Evolutionary conservation across 2,888 invertebrate species (phyloP).

Genomic region (Cecidostiba fungosa): DNA sequence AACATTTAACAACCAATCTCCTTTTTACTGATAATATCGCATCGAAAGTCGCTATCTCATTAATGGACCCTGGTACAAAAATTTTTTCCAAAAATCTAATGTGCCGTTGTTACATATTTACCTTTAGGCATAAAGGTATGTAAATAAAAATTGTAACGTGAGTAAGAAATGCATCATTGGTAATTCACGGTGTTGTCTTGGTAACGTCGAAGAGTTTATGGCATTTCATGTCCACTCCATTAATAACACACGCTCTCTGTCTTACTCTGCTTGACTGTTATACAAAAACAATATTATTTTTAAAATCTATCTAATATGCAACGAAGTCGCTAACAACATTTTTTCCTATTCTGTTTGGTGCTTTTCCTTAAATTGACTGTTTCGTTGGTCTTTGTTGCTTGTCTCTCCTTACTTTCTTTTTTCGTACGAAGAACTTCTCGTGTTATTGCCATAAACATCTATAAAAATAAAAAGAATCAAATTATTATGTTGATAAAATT

Average conservation of each 20-base stretch:
- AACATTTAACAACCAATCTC: slow-evolving; percentile 61
- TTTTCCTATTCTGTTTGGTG: slow-evolving; percentile 82
- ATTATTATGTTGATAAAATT: background rate
- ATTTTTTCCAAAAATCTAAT: slow-evolving; percentile 46
- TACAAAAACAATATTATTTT: slow-evolving; percentile 70
- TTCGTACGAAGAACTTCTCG: slow-evolving; percentile 93
- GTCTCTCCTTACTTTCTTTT: slow-evolving; percentile 89
- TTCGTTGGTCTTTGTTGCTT: slow-evolving; percentile 85
- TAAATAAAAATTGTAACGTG: slow-evolving; percentile 69
- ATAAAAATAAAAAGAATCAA: slow-evolving; percentile 65
- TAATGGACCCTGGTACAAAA: slow-evolving; percentile 68
- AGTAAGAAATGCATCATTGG: slow-evolving; percentile 70
- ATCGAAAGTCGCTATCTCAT: slow-evolving; percentile 63
- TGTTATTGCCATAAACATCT: slow-evolving; percentile 89
- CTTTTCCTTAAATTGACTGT: slow-evolving; percentile 87
- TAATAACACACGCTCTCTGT: slow-evolving; percentile 69
- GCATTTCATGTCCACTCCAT: slow-evolving; percentile 71
- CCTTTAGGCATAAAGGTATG: slow-evolving; percentile 65
- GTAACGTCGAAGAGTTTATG: slow-evolving; percentile 69
- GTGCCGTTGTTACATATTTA: slow-evolving; percentile 58
- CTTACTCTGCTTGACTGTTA: slow-evolving; percentile 69
- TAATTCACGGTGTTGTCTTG: slow-evolving; percentile 67
- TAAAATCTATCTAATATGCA: slow-evolving; percentile 66
- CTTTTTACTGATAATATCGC: slow-evolving; percentile 54
- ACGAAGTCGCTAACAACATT: slow-evolving; percentile 77